A percentile compares a stretch with the other conserved stretches of the same genome.
phyloP scores from a whole-genome alignment of 1,140 invertebrate species.

The Atopsyche davidsoni region DNA sequence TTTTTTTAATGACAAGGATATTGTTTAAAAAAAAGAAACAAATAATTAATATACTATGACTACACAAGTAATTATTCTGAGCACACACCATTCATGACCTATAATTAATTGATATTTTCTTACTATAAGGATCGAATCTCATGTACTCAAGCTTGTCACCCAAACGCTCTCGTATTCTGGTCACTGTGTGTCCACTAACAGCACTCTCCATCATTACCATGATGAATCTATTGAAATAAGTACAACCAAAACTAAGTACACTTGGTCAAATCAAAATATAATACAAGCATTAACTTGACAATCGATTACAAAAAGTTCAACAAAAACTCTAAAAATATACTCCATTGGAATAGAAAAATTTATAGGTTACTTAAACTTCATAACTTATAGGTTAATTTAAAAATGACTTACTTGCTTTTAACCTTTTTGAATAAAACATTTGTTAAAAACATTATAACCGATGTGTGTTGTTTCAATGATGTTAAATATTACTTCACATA shows the following conservation, averaged over 20 bases:
- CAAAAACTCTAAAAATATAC: too few relatives aligned
- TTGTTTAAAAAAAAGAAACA: too few relatives aligned
- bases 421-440: slow-evolving; percentile 42
- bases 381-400: background rate
- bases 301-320: too few relatives aligned
- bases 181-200: slow-evolving; percentile 65
- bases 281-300: too few relatives aligned
- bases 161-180: slow-evolving; percentile 59
- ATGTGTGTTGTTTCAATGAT: too few relatives aligned
- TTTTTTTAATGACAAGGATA: too few relatives aligned
- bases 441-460: slow-evolving; percentile 43
- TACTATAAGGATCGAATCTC: slow-evolving; percentile 71
- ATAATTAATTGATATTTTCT: slow-evolving; percentile 35
- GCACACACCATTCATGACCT: background rate
- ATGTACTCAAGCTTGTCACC: slow-evolving; percentile 73
- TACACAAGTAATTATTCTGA: background rate
- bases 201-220: slow-evolving; percentile 73
- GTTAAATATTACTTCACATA: too few relatives aligned
- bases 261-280: too few relatives aligned
- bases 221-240: slow-evolving; percentile 54
- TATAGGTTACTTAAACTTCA: background rate
- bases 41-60: background rate
- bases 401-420: slow-evolving; percentile 43
- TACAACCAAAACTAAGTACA: too few relatives aligned
- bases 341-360: slow-evolving; percentile 1